These are phyloP conservation scores for Chlorops oryzae DNA, from an alignment of 1,140 invertebrate species.

Conservation along the genomic window DNA sequence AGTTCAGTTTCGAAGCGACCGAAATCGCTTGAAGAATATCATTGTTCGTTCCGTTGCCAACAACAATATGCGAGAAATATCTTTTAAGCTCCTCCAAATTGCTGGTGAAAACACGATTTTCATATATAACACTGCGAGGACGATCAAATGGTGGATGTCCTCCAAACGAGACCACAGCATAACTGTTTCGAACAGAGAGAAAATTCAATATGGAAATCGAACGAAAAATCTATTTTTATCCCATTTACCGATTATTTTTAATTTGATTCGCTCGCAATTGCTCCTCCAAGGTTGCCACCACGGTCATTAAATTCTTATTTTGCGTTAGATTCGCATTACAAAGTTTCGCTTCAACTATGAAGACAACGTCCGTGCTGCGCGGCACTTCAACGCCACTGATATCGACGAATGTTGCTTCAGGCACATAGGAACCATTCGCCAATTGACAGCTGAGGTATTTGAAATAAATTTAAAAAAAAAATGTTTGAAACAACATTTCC, in stretches of 20 bases:
- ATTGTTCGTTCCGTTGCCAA: conserved; percentile 52
- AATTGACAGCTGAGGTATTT: conserved; percentile 54
- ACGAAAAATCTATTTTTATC: not conserved
- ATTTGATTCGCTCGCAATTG: conserved; percentile 59
- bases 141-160: conserved; percentile 61
- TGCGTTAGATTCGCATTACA: conserved; percentile 67
- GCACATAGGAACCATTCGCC: conserved; percentile 58
- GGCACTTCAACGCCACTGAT: conserved; percentile 53
- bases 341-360: conserved; percentile 77
- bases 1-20: conserved; percentile 67
- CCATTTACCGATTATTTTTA: conserved; percentile 58
- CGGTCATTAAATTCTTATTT: conserved; percentile 59
- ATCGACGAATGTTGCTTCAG: conserved; percentile 64
- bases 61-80: conserved; percentile 46
- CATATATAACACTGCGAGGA: conserved; percentile 63
- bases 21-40: conserved; percentile 72
- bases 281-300: conserved; percentile 60
- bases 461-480: conserved; percentile 12
- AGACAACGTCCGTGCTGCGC: conserved; percentile 73
- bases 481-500: not conserved
- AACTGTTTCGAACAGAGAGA: conserved; percentile 49
- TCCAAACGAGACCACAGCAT: conserved; percentile 74
- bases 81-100: conserved; percentile 47
- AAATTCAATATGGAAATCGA: not conserved
- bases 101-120: conserved; percentile 61